These are phyloP conservation scores for Esperia sulphurella DNA, from an alignment of 2,888 invertebrate species.

Conservation along the genomic window DNA sequence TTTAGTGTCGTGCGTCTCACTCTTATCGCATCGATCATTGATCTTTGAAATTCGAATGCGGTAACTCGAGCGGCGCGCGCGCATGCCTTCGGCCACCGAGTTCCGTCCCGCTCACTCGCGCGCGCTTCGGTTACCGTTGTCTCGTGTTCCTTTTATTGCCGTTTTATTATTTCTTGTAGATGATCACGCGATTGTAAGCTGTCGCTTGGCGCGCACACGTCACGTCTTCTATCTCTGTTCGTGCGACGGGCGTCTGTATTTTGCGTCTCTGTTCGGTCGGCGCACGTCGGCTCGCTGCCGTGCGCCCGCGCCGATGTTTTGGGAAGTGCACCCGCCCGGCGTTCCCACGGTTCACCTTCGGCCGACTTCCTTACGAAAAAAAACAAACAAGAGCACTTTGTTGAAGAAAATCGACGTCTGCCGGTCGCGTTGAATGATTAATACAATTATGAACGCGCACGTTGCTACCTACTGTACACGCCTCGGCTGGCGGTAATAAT, in stretches of 20 bases:
- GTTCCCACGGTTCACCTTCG: conserved; percentile 80
- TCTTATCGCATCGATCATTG: conserved; percentile 76
- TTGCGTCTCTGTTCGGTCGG: conserved; percentile 48
- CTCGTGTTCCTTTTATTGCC: conserved; percentile 78
- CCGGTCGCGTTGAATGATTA: conserved; percentile 77
- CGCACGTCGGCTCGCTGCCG: conserved; percentile 75
- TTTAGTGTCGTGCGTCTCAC: conserved; percentile 56
- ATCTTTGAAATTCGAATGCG: conserved; percentile 76
- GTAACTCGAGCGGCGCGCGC: conserved; percentile 74
- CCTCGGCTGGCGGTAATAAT: conserved; percentile 50
- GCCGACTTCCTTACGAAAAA: conserved; percentile 78
- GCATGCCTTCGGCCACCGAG: conserved; percentile 55
- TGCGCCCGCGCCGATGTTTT: conserved; percentile 75
- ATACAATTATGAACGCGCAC: conserved; percentile 76
- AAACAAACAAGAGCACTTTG: conserved; percentile 78
- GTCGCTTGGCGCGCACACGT: conserved; percentile 78
- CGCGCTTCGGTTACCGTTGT: conserved; percentile 58
- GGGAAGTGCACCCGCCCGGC: conserved; percentile 79
- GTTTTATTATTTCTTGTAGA: conserved; percentile 80
- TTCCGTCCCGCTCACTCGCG: conserved; percentile 61
- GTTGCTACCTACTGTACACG: conserved; percentile 60
- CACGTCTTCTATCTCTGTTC: conserved; percentile 49
- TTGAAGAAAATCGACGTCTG: conserved; percentile 79
- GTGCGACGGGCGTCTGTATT: conserved; percentile 16
- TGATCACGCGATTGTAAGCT: conserved; percentile 79